Evolutionary conservation across 1,140 invertebrate species (phyloP), one percentile per base, ranked within the genome.

Genomic region (Conus betulinus): DNA sequence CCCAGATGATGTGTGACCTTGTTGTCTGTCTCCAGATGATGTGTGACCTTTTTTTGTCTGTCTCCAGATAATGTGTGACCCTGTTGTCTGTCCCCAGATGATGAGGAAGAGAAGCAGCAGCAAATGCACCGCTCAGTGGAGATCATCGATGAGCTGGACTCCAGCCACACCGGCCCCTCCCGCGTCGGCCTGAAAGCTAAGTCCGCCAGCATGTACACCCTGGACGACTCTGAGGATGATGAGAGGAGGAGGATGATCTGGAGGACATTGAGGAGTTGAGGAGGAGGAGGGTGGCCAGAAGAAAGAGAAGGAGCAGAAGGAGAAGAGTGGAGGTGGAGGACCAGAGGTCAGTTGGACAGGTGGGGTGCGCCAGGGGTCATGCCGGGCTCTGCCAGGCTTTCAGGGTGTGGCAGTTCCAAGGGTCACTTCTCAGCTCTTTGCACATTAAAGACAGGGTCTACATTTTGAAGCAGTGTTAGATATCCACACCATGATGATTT

Each of bases 141-240:
- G 67, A 78, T 89, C 23, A 89, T 90, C 27, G 84, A 67, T 67
- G 89, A 88, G 63, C 63, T 90, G 67, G 85, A 87, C 5, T 39
- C 57, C 76, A 87, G 53, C 85, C 71, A 78, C 52, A 55, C 71
- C 17, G 5, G 51, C 8, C 10, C 84, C 57, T 39, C 53, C 39
- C 27, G 79, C 27, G 6, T 11, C 78, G 55, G 13, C 6, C 53
- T 87, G 23, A 7, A 84, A 5, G 27, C 67, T 13, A 89, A 51
- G 51, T 82, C 85, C 0, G n/a, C 51, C 5, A 89, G 86, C 78
- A 74, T 90, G 23, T 76, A 87, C 81, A 86, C 57, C 39, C 55
- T 88, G n/a, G 87, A 88, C 63, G 17, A 85, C 10, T 88, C 83
- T 76, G 89, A 88, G 76, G 89, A 89, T 23, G 89, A 88, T n/a